These are phyloP conservation scores for Lasius platythorax DNA, from an alignment of 2,888 invertebrate genomes.

Conservation along the genomic window DNA sequence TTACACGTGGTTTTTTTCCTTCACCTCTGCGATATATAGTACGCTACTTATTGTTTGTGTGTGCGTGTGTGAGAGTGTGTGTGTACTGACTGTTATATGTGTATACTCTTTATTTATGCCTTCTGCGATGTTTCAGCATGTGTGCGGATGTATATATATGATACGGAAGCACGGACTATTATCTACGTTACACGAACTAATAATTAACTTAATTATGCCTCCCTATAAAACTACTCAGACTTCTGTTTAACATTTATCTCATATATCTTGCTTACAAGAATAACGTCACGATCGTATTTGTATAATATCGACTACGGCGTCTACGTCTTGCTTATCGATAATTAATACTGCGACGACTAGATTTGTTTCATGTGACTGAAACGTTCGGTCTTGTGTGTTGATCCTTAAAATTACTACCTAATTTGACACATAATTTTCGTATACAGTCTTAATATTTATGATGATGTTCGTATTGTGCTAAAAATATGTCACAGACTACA, in stretches of 20 bases:
- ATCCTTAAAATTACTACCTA: conserved; percentile 73
- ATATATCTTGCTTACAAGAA: conserved; percentile 76
- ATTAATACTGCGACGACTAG: conserved; percentile 71
- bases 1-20: conserved; percentile 54
- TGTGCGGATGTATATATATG: conserved; percentile 69
- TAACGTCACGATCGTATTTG: conserved; percentile 73
- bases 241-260: conserved; percentile 73
- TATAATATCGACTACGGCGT: conserved; percentile 68
- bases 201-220: conserved; percentile 58
- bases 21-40: conserved; percentile 33
- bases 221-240: conserved; percentile 80
- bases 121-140: conserved; percentile 59
- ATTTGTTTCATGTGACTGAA: conserved; percentile 46
- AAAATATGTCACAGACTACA: conserved; percentile 75
- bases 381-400: conserved; percentile 61
- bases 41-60: conserved; percentile 57
- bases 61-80: conserved; percentile 1
- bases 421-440: conserved; percentile 82
- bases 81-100: conserved; percentile 39
- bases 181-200: conserved; percentile 70
- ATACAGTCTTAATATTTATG: conserved; percentile 82
- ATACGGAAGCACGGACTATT: conserved; percentile 81
- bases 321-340: conserved; percentile 65
- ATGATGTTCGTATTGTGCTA: conserved; percentile 77
- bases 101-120: conserved; percentile 25